Evolutionary conservation across 2,888 invertebrate species (phyloP).

Genomic region (Ormia ochracea): DNA sequence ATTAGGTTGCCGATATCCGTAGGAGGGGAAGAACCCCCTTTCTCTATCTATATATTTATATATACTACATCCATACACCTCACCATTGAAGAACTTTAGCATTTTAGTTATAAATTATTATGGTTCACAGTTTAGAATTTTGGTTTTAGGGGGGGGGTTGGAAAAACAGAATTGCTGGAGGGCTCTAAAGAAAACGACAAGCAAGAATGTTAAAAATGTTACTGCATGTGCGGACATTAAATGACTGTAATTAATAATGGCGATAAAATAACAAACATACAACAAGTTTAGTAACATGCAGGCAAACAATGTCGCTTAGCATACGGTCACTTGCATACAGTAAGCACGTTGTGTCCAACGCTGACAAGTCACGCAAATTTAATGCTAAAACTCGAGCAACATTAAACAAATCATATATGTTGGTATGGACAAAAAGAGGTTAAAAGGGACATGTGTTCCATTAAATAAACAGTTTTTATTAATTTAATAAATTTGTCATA

Average conservation of each 20-base stretch:
- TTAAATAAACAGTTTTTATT: slow-evolving; percentile 6
- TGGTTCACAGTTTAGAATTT: not conserved
- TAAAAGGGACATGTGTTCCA: not conserved
- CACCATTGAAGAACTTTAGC: too few species aligned
- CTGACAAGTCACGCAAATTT: slow-evolving; percentile 23
- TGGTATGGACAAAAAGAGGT: not conserved
- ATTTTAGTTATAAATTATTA: too few species aligned
- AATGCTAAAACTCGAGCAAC: not conserved
- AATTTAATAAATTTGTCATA: not conserved
- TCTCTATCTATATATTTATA: too few species aligned
- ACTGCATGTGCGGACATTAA: slow-evolving; percentile 34
- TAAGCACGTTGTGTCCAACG: not conserved
- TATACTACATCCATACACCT: too few species aligned
- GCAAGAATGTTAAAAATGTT: slow-evolving; percentile 10
- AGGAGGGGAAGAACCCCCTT: too few species aligned
- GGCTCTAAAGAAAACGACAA: not conserved
- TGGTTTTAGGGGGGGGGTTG: too few species aligned
- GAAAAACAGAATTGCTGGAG: not conserved
- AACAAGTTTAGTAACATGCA: not conserved
- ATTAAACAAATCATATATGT: not conserved
- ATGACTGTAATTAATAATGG: slow-evolving; percentile 51
- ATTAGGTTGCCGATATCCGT: too few species aligned
- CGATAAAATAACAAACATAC: slow-evolving; percentile 28
- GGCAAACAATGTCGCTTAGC: not conserved
- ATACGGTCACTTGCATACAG: not conserved